These are phyloP conservation scores for Brachionus koreanus DNA, from an alignment of 1,140 invertebrate genomes.

Conservation along the genomic window DNA sequence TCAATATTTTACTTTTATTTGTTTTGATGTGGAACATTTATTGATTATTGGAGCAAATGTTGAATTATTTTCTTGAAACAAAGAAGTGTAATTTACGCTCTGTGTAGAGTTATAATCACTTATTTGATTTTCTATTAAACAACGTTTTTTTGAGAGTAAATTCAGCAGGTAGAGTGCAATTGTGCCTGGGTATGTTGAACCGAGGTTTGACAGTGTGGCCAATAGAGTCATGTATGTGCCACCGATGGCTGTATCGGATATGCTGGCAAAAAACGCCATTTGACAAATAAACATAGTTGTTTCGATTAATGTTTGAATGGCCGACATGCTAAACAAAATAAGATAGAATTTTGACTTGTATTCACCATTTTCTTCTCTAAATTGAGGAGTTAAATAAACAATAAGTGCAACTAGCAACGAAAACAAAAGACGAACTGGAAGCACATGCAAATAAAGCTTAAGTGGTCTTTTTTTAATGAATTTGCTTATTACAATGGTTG, in stretches of 20 bases:
- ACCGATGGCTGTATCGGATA: conserved; percentile 87
- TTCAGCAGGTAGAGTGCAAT: conserved; percentile 22
- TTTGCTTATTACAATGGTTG: conserved; percentile 80
- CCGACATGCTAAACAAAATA: neutral
- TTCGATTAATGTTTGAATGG: neutral
- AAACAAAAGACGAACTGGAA: conserved; percentile 70
- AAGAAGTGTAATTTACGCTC: neutral
- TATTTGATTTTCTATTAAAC: neutral
- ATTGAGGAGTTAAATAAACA: conserved; percentile 7
- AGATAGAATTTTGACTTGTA: neutral
- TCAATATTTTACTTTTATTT: neutral
- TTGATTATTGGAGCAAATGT: neutral
- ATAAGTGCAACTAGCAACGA: conserved; percentile 68
- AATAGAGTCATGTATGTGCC: conserved; percentile 99
- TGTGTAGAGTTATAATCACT: neutral
- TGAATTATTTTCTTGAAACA: neutral
- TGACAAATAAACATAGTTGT: conserved; percentile 51
- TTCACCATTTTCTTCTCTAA: conserved; percentile 12
- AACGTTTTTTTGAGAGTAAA: neutral
- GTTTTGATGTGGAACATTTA: neutral
- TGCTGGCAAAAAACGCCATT: conserved; percentile 76
- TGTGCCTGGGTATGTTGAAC: conserved; percentile 46
- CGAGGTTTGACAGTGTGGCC: conserved; percentile 91
- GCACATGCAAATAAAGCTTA: conserved; percentile 79
- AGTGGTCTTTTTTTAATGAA: conserved; percentile 84